Conservation (phyloP, 23 tunicate species). For the Oikopleura albicans region DNA sequence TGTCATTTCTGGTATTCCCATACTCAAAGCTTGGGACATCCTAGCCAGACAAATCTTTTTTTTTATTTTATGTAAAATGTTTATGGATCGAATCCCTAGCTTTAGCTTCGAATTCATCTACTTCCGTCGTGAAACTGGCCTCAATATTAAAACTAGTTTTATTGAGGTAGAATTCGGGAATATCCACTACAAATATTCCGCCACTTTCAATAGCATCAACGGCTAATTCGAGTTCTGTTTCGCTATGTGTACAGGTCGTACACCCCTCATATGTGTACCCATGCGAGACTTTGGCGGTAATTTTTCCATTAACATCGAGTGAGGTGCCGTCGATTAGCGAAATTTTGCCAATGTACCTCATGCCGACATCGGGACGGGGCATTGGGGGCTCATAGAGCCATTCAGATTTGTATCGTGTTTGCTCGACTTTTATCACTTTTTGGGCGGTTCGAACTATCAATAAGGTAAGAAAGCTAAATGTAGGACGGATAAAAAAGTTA, state of each 20-base stretch:
- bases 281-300: not conserved
- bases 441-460: not conserved
- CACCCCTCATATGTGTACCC: not conserved
- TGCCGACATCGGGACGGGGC: not conserved
- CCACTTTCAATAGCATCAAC: not conserved
- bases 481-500: no score
- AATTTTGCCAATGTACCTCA: not conserved
- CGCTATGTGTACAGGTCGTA: not conserved
- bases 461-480: no score
- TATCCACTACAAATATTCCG: not conserved
- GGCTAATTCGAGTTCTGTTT: not conserved
- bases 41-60: no score
- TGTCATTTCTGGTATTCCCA: no score
- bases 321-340: not conserved
- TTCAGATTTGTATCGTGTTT: not conserved
- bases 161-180: not conserved
- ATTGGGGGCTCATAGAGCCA: conserved; percentile 5
- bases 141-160: not conserved
- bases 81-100: no score
- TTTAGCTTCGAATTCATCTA: no score
- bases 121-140: not conserved
- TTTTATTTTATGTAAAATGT: no score
- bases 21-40: no score
- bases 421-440: not conserved
- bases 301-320: not conserved